Evolutionary conservation across 1,140 invertebrate species (phyloP), one percentile per base, ranked within the genome.

Genomic region (Sesamia nonagrioides): DNA sequence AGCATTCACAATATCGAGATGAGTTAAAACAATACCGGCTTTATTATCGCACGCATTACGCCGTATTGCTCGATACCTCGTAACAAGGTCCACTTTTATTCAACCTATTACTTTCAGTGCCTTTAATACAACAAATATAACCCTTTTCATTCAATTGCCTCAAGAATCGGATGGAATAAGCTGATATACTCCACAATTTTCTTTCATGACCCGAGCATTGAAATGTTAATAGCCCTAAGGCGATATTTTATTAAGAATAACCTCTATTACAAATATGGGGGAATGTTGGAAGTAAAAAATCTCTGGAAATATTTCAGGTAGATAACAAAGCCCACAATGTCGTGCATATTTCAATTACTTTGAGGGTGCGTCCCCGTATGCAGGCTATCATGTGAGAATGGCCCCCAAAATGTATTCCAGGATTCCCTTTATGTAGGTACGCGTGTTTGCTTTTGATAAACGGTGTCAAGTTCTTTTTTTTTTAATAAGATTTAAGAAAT

Each of bases 261-360:
- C 27, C 68, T 71, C 21, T 7, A 33, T 54, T 72, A 56, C 50
- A 56, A 56, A 71, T 71, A 15, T 71, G 33, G 11, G n/a, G 33
- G 27, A 54, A 52, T 56, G 33, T 72, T 37, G 48, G 5, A 56
- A 72, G 50, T 72, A 72, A 72, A 72, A 52, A 37, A 33, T 50
- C 33, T 54, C 50, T 56, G 37, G 50, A 56, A 33, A 72, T 72
- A 35, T 72, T 54, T 27, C n/a, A 21, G 48, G n/a, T 17, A 40
- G 48, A 72, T 72, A 72, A 72, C 69, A 33, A 52, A 37, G 27
- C 27, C 50, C 27, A 15, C 21, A 54, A 72, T 56, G 69, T 56
- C n/a, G 17, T 50, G 69, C 50, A 72, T 56, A 72, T 72, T 72
- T 56, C 50, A 72, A 72, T 72, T 72, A 72, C 50, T 54, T 71